phyloP scores from a whole-genome alignment of 2,888 invertebrate genomes.

The Anarsia innoxiella region DNA sequence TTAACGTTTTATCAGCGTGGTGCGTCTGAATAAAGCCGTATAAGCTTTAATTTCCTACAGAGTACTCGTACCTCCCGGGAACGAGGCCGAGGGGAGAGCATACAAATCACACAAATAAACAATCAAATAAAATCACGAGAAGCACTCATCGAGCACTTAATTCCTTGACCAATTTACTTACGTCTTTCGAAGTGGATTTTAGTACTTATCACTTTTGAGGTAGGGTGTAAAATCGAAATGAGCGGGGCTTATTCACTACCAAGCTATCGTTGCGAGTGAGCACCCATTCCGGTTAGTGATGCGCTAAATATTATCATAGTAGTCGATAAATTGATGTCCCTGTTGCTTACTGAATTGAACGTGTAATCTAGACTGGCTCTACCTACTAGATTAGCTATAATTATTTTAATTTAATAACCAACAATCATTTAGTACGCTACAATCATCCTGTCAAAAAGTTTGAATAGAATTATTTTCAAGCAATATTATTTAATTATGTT shows the following conservation, averaged over 20 bases:
- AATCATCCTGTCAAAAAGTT: no score
- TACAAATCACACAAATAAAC: slow-evolving; percentile 60
- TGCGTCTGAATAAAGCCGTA: slow-evolving; percentile 26
- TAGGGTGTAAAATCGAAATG: slow-evolving; percentile 21
- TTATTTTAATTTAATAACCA: no score
- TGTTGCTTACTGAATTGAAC: not conserved
- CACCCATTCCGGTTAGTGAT: slow-evolving; percentile 40
- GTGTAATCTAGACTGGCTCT: no score
- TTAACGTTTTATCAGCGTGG: slow-evolving; percentile 21
- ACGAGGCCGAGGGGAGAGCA: slow-evolving; percentile 19
- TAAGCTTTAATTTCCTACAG: slow-evolving; percentile 39
- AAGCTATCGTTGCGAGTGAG: slow-evolving; percentile 20
- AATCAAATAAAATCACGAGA: slow-evolving; percentile 62
- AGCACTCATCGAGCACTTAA: slow-evolving; percentile 57
- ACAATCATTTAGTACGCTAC: no score
- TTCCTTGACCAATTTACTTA: slow-evolving; percentile 21
- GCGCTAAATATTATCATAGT: slow-evolving; percentile 20
- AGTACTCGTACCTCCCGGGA: slow-evolving; percentile 15
- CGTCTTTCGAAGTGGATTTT: slow-evolving; percentile 4
- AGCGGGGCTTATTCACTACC: slow-evolving; percentile 13
- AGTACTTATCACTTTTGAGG: slow-evolving; percentile 18
- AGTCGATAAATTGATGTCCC: slow-evolving; percentile 17
- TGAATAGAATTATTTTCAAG: no score
- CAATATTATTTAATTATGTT: no score
- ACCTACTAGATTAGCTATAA: no score